Percentiles rank a stretch among this genome's conserved stretches.
Evolutionary conservation across 2,113 vertebrate species (phyloP).

Genomic region (Promerops cafer): DNA sequence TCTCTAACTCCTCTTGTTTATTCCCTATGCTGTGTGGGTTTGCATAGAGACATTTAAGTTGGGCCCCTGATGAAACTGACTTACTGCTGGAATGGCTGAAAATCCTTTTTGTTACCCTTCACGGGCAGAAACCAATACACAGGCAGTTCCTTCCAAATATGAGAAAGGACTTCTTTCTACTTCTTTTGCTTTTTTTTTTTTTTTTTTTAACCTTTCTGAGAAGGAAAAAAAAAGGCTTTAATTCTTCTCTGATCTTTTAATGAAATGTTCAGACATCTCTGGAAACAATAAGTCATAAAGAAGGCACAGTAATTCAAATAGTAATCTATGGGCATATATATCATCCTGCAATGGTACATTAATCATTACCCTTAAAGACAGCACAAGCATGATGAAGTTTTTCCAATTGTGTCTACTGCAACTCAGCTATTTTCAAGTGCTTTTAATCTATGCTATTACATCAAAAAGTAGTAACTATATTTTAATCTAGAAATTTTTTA

Average conservation of each 20-base stretch:
- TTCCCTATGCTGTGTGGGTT: neutral
- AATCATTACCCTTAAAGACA: conserved; percentile 79
- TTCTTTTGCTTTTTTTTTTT: neutral
- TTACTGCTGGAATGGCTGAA: neutral
- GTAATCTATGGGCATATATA: conserved; percentile 82
- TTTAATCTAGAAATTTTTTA: conserved; percentile 64
- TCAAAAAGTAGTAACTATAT: conserved; percentile 57
- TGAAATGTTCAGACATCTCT: conserved; percentile 68
- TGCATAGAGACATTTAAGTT: neutral
- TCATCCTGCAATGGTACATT: conserved; percentile 80
- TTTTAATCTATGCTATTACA: conserved; percentile 69
- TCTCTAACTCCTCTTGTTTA: neutral
- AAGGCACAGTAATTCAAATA: conserved; percentile 71
- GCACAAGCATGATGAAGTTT: conserved; percentile 70
- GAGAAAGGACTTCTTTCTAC: neutral
- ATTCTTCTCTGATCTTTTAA: conserved; percentile 76
- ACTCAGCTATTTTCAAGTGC: conserved; percentile 62
- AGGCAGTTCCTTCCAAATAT: neutral
- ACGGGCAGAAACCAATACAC: neutral
- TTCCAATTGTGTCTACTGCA: conserved; percentile 76
- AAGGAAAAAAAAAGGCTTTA: conserved; percentile 65
- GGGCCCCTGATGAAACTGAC: accelerated
- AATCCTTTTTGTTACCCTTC: neutral
- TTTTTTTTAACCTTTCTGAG: conserved; percentile 2
- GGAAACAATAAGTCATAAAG: conserved; percentile 83